Evolutionary conservation across 2,888 invertebrate species (phyloP), one percentile per base, ranked within the genome.

Genomic region (Rambutsinella grinnellia): DNA sequence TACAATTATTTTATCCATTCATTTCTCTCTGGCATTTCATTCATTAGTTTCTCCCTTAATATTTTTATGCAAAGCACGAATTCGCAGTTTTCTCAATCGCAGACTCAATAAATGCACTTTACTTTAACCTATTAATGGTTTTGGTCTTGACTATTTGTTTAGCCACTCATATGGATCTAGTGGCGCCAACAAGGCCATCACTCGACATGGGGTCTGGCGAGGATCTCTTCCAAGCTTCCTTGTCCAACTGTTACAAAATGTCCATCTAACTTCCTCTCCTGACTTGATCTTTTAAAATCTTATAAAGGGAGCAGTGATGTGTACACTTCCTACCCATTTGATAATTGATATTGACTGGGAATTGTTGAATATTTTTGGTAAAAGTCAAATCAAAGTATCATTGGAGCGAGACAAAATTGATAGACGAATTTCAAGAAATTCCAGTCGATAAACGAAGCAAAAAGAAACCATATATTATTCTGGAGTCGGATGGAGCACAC

Each of bases 131-230:
- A 36, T 36, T 5, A 8, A 13, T 36, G 36, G 6, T 36, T 5
- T 36, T 8, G 13, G 6, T 36, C 5, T 36, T 36, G 36, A 36
- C 36, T 65, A 36, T 27, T 74, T n/a, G 61, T 75, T 23, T 61
- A 62, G 68, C 51, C 58, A 51, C 61, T 70, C 71, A 71, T 67
- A 76, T 76, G 76, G 61, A 66, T 71, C 61, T 71, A 70, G 77
- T 83, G 84, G 84, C 84, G 84, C 84, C 84, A 82, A 78, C 80
- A 79, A 79, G 83, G 81, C 81, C 80, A 79, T 76, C 77, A 78
- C 82, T 75, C 84, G 76, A 72, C 82, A 82, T 36, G 84, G 84
- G 83, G 84, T 76, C 76, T 67, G 60, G 53, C 23, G 66, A 63
- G 67, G 61, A 82, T 81, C 80, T 79, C 70, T 79, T 78, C 78